Evolutionary conservation across 2,888 invertebrate species (phyloP).

Genomic region (Ormyrus pomaceus): DNA sequence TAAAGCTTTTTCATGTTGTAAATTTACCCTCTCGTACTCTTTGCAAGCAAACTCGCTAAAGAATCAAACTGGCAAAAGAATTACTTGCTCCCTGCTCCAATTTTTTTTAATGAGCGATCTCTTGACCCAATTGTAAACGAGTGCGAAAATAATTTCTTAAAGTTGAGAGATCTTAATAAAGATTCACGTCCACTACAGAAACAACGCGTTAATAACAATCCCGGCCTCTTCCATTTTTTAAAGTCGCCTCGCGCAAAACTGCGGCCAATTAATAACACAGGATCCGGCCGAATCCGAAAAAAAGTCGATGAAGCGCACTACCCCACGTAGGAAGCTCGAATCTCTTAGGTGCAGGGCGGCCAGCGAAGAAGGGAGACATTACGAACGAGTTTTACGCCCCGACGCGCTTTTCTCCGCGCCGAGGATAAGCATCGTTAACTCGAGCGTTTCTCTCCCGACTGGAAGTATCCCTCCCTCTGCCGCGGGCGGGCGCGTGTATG

Average conservation of each 20-base stretch:
- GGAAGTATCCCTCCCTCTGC: not conserved
- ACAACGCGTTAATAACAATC: no score
- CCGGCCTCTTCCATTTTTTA: not conserved
- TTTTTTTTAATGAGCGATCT: no score
- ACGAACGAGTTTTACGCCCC: constrained; percentile 17
- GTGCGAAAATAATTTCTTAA: no score
- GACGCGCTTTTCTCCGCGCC: constrained; percentile 5
- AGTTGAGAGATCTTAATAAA: no score
- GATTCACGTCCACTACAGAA: no score
- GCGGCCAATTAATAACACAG: not conserved
- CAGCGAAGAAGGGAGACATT: not conserved
- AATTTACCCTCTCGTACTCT: no score
- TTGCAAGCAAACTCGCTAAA: no score
- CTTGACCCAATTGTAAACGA: no score
- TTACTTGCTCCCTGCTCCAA: no score
- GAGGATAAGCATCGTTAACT: constrained; percentile 46
- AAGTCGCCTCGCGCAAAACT: not conserved
- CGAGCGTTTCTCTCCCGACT: not conserved
- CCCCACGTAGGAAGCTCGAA: not conserved
- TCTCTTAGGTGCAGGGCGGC: no score
- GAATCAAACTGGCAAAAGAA: no score
- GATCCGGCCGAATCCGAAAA: no score
- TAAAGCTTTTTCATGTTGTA: not conserved
- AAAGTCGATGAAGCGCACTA: not conserved
- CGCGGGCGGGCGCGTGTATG: not conserved